These are phyloP conservation scores for Leucophenga montana DNA, from an alignment of 2,888 invertebrate species.

Conservation along the genomic window DNA sequence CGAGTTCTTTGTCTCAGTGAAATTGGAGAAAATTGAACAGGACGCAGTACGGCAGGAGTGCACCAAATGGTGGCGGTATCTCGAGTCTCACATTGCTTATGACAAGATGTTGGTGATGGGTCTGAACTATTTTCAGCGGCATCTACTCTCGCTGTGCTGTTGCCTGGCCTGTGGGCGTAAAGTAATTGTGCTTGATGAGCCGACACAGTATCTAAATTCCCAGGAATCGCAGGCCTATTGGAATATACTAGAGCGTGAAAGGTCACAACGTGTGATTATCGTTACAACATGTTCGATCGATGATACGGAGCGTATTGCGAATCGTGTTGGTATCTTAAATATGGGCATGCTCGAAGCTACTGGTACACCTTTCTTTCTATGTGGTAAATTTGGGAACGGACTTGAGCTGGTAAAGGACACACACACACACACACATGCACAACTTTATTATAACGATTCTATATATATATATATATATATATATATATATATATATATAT, in stretches of 20 bases:
- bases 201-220: slow-evolving; percentile 76
- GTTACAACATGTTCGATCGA: slow-evolving; percentile 90
- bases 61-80: slow-evolving; percentile 77
- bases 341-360: slow-evolving; percentile 84
- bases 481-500: slow-evolving; percentile 2
- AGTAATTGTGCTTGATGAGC: slow-evolving; percentile 63
- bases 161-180: slow-evolving; percentile 82
- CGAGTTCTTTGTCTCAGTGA: slow-evolving; percentile 84
- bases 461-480: too few relatives aligned
- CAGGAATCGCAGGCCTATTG: slow-evolving; percentile 84
- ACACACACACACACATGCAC: too few relatives aligned
- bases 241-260: slow-evolving; percentile 83
- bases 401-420: slow-evolving; percentile 78
- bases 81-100: slow-evolving; percentile 78
- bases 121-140: slow-evolving; percentile 82
- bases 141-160: slow-evolving; percentile 82
- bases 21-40: slow-evolving; percentile 74
- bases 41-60: slow-evolving; percentile 76
- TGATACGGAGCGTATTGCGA: slow-evolving; percentile 88
- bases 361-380: slow-evolving; percentile 85
- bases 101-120: slow-evolving; percentile 74
- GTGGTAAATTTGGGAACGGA: slow-evolving; percentile 85
- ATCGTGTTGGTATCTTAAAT: slow-evolving; percentile 89
- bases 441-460: too few relatives aligned
- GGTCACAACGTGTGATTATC: slow-evolving; percentile 82